These are phyloP conservation scores for Tetheella fluctuosa DNA, from an alignment of 2,888 invertebrate genomes.

Conservation along the genomic window DNA sequence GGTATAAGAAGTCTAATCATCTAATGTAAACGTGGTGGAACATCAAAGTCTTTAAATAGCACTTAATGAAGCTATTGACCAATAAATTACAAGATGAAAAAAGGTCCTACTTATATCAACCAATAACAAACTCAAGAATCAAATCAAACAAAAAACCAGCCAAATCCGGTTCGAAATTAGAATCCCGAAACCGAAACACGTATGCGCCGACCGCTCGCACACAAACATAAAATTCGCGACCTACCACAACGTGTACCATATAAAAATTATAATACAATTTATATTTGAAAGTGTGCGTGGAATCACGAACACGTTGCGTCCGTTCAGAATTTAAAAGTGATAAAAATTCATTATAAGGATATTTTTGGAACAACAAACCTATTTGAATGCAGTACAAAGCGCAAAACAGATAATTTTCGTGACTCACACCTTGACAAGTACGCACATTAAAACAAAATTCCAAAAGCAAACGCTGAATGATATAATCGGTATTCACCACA, in stretches of 20 bases:
- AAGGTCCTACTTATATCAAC: constrained; percentile 26
- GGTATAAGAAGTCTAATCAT: no score
- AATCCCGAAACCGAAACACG: constrained; percentile 69
- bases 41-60: no score
- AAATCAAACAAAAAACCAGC: constrained; percentile 43
- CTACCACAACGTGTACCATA: constrained; percentile 66
- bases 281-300: constrained; percentile 37
- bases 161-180: constrained; percentile 65
- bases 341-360: constrained; percentile 64
- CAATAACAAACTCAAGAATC: constrained; percentile 38
- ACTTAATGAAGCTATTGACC: constrained; percentile 9
- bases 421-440: constrained; percentile 60
- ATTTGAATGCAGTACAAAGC: constrained; percentile 65
- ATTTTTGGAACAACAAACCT: constrained; percentile 58
- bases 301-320: constrained; percentile 20
- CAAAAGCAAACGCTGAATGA: constrained; percentile 71
- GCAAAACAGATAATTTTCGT: constrained; percentile 73
- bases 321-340: constrained; percentile 54
- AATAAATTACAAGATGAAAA: constrained; percentile 24
- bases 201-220: constrained; percentile 40
- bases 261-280: constrained; percentile 49
- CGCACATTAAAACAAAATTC: constrained; percentile 66
- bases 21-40: no score
- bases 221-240: constrained; percentile 53
- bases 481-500: constrained; percentile 80